Evolutionary conservation across 2,888 invertebrate species (phyloP), one percentile per base, ranked within the genome.

Genomic region (Phortica magna): DNA sequence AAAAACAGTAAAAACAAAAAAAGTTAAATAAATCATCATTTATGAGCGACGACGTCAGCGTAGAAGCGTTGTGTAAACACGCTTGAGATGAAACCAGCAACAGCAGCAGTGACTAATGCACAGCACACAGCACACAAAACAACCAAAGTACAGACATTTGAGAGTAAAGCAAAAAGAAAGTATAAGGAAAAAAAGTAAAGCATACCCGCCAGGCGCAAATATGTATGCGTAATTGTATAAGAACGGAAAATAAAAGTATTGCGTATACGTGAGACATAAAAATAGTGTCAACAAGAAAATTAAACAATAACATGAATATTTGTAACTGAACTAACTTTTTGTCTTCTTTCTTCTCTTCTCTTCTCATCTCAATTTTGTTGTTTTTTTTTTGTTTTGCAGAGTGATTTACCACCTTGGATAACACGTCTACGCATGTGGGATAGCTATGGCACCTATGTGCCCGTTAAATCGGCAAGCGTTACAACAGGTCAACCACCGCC

Each of bases 401-500:
- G 90, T 80, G 92, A 92, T 84, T 84, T 92, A 76, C 92, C 92
- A 65, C 93, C 93, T 42, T 96, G 96, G 91, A 94, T 95, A 53
- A 95, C 95, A 43, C 93, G 95, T 83, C 92, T 96, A 79, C 93
- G 95, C 80, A 94, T 96, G 85, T 95, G 95, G 95, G 96, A 96
- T 91, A 95, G 95, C 74, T 94, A 94, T 81, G 93, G 93, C 73
- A 93, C 92, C 57, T 93, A 92, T 79, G 92, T 92, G 79, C 90
- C 92, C 73, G 89, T 90, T 74, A 92, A 91, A 79, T 88, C 88
- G 79, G 91, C 91, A 76, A 91, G 91, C 77, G 89, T 90, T 61
- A 91, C 92, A 70, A 90, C 91, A 59, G 83, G 90, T 39, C 87
- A 90, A 70, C 90, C 91, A 55, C 91, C 91, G 9, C 90, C 90